phyloP scores from a whole-genome alignment of 2,888 invertebrate species.

The Alcis repandata region DNA sequence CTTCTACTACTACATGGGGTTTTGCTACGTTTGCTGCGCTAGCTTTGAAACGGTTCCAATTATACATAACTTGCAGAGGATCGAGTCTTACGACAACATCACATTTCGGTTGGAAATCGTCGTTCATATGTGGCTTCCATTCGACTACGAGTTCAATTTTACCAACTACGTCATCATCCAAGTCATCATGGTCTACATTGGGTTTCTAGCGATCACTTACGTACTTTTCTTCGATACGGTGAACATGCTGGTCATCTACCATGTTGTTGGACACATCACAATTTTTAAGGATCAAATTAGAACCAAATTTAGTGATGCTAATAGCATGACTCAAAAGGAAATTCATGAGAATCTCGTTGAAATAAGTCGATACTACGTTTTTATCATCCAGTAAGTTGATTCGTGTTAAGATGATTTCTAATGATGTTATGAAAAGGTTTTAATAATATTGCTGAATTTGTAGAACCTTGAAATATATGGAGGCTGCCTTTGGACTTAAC shows the following conservation, averaged over 20 bases:
- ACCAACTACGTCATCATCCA: conserved; percentile 55
- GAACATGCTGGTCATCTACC: conserved; percentile 55
- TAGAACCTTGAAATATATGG: conserved; percentile 57
- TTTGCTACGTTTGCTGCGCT: conserved; percentile 29
- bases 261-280: conserved; percentile 60
- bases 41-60: conserved; percentile 42
- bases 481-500: conserved; percentile 58
- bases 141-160: conserved; percentile 58
- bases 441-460: conserved; percentile 11
- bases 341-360: conserved; percentile 49
- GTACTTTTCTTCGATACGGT: conserved; percentile 53
- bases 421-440: background rate
- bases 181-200: conserved; percentile 45
- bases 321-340: conserved; percentile 45
- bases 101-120: conserved; percentile 55
- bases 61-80: conserved; percentile 41
- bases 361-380: conserved; percentile 55
- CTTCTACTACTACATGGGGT: conserved; percentile 24
- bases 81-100: conserved; percentile 51
- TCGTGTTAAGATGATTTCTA: too few relatives aligned
- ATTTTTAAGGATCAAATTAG: conserved; percentile 54
- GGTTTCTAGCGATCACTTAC: conserved; percentile 28
- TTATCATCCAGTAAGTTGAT: conserved; percentile 55
- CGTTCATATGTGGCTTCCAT: conserved; percentile 59
- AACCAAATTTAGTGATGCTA: conserved; percentile 38